phyloP scores from a whole-genome alignment of 1,140 invertebrate species.

The Brachionus plicatilis region DNA sequence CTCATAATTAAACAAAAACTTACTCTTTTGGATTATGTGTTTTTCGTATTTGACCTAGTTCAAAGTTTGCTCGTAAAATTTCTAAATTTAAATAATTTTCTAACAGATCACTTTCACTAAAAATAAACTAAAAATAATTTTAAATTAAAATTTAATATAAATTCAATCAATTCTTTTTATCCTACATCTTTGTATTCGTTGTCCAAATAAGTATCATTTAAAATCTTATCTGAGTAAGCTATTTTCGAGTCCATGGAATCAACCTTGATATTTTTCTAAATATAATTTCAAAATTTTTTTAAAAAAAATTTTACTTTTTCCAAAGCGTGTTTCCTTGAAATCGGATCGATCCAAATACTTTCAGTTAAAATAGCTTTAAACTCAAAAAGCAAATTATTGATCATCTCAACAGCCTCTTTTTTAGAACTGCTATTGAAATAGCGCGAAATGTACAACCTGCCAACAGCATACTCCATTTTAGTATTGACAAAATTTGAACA shows the following conservation, averaged over 20 bases:
- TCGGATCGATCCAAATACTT: conserved; percentile 70
- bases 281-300: conserved; percentile 10
- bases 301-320: conserved; percentile 61
- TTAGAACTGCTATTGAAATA: conserved; percentile 74
- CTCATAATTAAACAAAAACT: not conserved
- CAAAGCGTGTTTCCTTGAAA: conserved; percentile 68
- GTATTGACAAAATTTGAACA: conserved; percentile 74
- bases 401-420: conserved; percentile 70
- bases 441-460: conserved; percentile 84
- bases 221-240: conserved; percentile 46
- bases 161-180: not conserved
- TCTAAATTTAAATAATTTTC: conserved; percentile 27
- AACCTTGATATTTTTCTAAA: conserved; percentile 31
- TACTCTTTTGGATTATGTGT: conserved; percentile 32
- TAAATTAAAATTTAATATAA: not conserved
- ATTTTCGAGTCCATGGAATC: conserved; percentile 44
- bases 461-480: conserved; percentile 80
- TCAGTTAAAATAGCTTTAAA: conserved; percentile 66
- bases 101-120: not conserved
- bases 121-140: conserved; percentile 28
- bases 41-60: not conserved
- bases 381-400: conserved; percentile 68
- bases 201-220: conserved; percentile 45
- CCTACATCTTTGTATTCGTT: conserved; percentile 45
- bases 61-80: not conserved